These are phyloP conservation scores for Tetramorium bicarinatum DNA, from an alignment of 2,888 invertebrate species.

Conservation along the genomic window DNA sequence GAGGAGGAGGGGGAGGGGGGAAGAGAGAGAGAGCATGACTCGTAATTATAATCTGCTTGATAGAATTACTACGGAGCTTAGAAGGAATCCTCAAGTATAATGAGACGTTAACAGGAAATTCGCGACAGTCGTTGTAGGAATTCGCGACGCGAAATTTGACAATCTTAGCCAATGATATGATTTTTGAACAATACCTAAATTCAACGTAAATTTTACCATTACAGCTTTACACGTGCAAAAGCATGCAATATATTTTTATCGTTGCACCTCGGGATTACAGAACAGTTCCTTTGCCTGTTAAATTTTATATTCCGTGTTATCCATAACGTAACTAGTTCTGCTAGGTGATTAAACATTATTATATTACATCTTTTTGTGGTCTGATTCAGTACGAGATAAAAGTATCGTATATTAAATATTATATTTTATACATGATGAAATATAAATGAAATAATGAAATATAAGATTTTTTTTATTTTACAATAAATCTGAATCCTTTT, in stretches of 20 bases:
- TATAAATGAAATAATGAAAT: neutral
- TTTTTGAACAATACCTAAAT: neutral
- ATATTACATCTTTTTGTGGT: neutral
- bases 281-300: neutral
- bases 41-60: constrained; percentile 79
- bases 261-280: neutral
- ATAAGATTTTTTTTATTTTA: neutral
- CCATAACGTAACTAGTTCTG: neutral
- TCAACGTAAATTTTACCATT: neutral
- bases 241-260: neutral
- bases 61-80: constrained; percentile 72
- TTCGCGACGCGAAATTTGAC: constrained; percentile 8
- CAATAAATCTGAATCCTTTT: neutral
- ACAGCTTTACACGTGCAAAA: neutral
- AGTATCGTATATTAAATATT: neutral
- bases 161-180: neutral
- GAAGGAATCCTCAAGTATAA: constrained; percentile 57
- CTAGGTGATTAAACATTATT: neutral
- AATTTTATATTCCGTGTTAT: constrained; percentile 1
- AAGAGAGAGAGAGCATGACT: constrained; percentile 69
- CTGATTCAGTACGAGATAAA: neutral
- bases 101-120: constrained; percentile 51
- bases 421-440: neutral
- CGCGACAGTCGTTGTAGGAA: constrained; percentile 4
- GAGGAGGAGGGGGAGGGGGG: too few species aligned